These are phyloP conservation scores for Drosophila biarmipes DNA, from an alignment of 1,140 invertebrate species.

Conservation along the genomic window DNA sequence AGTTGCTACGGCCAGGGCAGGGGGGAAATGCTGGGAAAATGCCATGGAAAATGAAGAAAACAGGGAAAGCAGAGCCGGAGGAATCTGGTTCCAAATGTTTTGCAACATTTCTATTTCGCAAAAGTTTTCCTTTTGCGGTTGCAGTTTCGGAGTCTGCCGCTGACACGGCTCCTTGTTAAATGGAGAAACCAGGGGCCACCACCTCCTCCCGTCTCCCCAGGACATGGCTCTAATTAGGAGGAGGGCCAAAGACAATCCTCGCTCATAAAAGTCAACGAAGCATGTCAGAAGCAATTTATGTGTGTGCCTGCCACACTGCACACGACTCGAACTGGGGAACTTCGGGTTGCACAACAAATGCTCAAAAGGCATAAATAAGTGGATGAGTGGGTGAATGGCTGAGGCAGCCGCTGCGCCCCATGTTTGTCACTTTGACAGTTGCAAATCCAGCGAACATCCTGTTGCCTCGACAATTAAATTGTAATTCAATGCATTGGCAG, in stretches of 20 bases:
- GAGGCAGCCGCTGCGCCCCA: constrained; percentile 22
- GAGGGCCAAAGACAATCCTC: constrained; percentile 64
- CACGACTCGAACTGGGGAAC: constrained; percentile 4
- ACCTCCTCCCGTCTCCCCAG: constrained; percentile 7
- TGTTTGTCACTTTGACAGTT: constrained; percentile 78
- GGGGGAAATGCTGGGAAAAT: neutral
- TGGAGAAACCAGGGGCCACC: constrained; percentile 31
- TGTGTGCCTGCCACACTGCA: constrained; percentile 48
- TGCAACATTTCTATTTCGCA: constrained; percentile 74
- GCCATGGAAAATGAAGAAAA: constrained; percentile 11
- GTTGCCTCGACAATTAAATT: constrained; percentile 62
- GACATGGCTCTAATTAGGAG: constrained; percentile 48
- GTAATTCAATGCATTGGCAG: constrained; percentile 66
- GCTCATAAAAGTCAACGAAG: constrained; percentile 79
- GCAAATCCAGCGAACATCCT: constrained; percentile 59
- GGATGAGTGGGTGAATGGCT: constrained; percentile 17
- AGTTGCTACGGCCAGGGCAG: constrained; percentile 44
- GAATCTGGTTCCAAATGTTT: constrained; percentile 48
- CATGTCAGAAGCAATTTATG: constrained; percentile 81
- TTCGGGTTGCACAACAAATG: constrained; percentile 61
- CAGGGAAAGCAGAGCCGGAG: neutral
- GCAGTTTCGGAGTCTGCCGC: constrained; percentile 37
- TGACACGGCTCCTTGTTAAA: constrained; percentile 46
- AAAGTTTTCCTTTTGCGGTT: constrained; percentile 37
- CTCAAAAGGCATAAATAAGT: constrained; percentile 80